A percentile compares a stretch with the other conserved stretches of the same genome.
These are phyloP conservation scores for Pardosa pseudoannulata DNA, from an alignment of 2,888 invertebrate species.

Conservation along the genomic window DNA sequence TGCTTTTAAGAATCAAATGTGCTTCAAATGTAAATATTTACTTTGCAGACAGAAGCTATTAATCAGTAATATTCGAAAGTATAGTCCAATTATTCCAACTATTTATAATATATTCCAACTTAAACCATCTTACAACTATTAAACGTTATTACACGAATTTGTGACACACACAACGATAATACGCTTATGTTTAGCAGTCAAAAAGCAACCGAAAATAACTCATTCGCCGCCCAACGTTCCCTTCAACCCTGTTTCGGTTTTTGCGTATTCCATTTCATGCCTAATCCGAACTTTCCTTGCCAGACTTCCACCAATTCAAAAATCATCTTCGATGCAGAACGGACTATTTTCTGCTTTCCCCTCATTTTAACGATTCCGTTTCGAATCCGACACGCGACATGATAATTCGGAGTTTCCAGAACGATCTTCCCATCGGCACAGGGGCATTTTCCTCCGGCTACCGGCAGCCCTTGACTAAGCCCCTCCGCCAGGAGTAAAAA, in stretches of 20 bases:
- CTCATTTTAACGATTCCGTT: background rate
- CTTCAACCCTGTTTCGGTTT: background rate
- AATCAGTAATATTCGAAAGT: too few relatives aligned
- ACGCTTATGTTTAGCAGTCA: too few relatives aligned
- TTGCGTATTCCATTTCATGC: background rate
- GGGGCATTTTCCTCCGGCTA: background rate
- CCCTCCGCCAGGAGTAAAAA: background rate
- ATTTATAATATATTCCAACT: too few relatives aligned
- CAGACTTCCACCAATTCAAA: background rate
- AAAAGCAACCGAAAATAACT: too few relatives aligned
- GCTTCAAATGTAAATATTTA: too few relatives aligned
- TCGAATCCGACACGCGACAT: background rate
- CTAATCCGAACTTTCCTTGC: background rate
- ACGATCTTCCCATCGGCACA: background rate
- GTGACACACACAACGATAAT: too few relatives aligned
- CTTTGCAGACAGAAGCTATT: too few relatives aligned
- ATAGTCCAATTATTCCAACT: too few relatives aligned
- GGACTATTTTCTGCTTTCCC: background rate
- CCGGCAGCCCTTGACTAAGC: background rate
- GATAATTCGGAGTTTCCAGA: background rate
- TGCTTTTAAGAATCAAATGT: too few relatives aligned
- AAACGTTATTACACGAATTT: too few relatives aligned
- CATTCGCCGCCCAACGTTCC: background rate
- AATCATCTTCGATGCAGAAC: conserved; percentile 9
- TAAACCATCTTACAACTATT: too few relatives aligned